Conservation (phyloP, 2,888 invertebrate species). For the Erebia aethiops region DNA sequence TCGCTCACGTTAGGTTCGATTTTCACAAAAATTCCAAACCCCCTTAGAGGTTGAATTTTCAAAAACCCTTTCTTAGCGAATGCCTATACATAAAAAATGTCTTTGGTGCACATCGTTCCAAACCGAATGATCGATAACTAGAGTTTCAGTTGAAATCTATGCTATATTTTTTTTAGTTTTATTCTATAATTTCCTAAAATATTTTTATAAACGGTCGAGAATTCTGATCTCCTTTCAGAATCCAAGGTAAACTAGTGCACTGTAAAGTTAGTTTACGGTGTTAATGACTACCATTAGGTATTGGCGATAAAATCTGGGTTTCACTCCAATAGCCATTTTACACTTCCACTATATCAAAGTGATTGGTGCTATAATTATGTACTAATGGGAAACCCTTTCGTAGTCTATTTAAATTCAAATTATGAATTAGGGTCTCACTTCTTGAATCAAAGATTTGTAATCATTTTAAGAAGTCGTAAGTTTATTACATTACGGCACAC, state of each 20-base stretch:
- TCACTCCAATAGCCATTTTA: slow-evolving; percentile 20
- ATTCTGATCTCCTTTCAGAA: slow-evolving; percentile 20
- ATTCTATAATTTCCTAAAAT: neutral
- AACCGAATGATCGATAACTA: neutral
- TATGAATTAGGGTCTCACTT: slow-evolving; percentile 9
- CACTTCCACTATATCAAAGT: slow-evolving; percentile 20
- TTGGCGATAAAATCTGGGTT: slow-evolving; percentile 26
- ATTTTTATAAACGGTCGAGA: neutral
- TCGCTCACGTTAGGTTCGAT: too few species aligned
- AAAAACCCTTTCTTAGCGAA: too few species aligned
- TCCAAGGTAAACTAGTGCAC: slow-evolving; percentile 20
- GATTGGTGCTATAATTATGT: slow-evolving; percentile 20
- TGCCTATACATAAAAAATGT: too few species aligned
- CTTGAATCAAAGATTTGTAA: slow-evolving; percentile 8
- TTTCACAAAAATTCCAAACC: too few species aligned
- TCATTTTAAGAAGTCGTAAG: neutral
- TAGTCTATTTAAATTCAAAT: slow-evolving; percentile 19
- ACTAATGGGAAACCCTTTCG: slow-evolving; percentile 16
- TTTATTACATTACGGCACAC: too few species aligned
- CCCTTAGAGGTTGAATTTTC: too few species aligned
- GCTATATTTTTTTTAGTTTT: too few species aligned
- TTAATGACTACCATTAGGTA: slow-evolving; percentile 22
- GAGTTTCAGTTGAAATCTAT: neutral
- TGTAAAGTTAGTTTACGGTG: slow-evolving; percentile 22
- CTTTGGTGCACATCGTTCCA: too few species aligned